Percentiles rank a stretch among this genome's conserved stretches.
phyloP scores from a whole-genome alignment of 2,888 invertebrate genomes.

The Dicroscelio sp. region DNA sequence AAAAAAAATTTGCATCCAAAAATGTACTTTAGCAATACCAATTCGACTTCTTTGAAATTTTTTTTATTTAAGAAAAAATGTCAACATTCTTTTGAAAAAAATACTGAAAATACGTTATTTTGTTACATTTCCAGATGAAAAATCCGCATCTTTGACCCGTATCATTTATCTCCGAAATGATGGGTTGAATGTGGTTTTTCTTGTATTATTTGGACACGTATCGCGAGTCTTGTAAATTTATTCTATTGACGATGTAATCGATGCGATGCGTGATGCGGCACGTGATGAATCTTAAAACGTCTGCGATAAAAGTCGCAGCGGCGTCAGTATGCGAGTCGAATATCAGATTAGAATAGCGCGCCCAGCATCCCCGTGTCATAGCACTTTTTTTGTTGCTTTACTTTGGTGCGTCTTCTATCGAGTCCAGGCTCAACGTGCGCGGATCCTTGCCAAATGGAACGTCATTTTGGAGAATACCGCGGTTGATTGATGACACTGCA shows the following conservation, averaged over 20 bases:
- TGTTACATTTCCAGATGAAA: too few relatives aligned
- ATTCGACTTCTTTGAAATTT: too few relatives aligned
- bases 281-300: constrained; percentile 68
- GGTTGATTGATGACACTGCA: constrained; percentile 62
- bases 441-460: constrained; percentile 67
- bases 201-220: constrained; percentile 22
- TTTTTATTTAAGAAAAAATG: too few relatives aligned
- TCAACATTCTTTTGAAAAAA: too few relatives aligned
- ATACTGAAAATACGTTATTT: too few relatives aligned
- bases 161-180: too few relatives aligned
- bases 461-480: constrained; percentile 59
- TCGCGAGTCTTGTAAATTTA: constrained; percentile 52
- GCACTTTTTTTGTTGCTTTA: background rate
- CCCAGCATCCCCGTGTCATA: constrained; percentile 30
- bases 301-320: constrained; percentile 72
- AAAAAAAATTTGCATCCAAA: too few relatives aligned
- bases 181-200: background rate
- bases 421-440: constrained; percentile 49
- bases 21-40: too few relatives aligned
- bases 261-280: constrained; percentile 61
- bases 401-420: constrained; percentile 53
- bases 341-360: constrained; percentile 59
- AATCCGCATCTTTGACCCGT: too few relatives aligned
- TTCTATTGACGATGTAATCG: constrained; percentile 71
- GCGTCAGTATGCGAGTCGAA: constrained; percentile 59